Evolutionary conservation across 2,113 vertebrate genomes (phyloP).

Genomic region (Toxotes chatareus): DNA sequence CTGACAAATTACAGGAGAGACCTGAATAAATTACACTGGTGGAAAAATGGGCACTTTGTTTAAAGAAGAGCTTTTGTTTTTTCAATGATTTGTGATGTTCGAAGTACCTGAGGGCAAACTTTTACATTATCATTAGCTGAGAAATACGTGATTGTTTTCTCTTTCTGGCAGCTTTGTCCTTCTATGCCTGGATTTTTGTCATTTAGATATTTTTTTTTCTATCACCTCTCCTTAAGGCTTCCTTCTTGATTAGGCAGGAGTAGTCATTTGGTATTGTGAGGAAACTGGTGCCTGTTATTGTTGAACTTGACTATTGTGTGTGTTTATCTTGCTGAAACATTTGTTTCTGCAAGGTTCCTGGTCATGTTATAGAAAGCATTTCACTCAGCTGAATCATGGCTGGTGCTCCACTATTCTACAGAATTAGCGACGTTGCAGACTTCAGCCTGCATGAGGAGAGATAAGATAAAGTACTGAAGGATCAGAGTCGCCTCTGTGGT

Average conservation of each 20-base stretch:
- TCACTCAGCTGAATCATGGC: conserved; percentile 33
- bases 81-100: conserved; percentile 8
- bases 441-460: conserved; percentile 45
- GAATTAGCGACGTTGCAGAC: conserved; percentile 46
- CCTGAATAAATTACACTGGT: too few relatives aligned
- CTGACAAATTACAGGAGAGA: too few relatives aligned
- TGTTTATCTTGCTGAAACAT: conserved; percentile 75
- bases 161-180: conserved; percentile 17
- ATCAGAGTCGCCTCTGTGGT: conserved; percentile 28
- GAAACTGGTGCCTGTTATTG: conserved; percentile 54
- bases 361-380: conserved; percentile 32
- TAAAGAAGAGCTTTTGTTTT: conserved; percentile 3
- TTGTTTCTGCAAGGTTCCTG: conserved; percentile 54
- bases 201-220: conserved; percentile 26
- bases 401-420: conserved; percentile 28
- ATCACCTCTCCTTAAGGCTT: conserved; percentile 14
- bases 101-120: conserved; percentile 25
- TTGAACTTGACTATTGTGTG: conserved; percentile 66
- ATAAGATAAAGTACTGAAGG: conserved; percentile 50
- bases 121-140: conserved; percentile 40
- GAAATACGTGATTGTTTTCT: conserved; percentile 11
- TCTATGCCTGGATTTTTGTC: conserved; percentile 26
- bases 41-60: conserved; percentile 2
- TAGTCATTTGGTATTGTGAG: conserved; percentile 48
- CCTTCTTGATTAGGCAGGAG: conserved; percentile 49